Percentiles rank a stretch among this genome's conserved stretches.
phyloP scores from a whole-genome alignment of 2,113 vertebrate species.

The Ardeotis arabs region DNA sequence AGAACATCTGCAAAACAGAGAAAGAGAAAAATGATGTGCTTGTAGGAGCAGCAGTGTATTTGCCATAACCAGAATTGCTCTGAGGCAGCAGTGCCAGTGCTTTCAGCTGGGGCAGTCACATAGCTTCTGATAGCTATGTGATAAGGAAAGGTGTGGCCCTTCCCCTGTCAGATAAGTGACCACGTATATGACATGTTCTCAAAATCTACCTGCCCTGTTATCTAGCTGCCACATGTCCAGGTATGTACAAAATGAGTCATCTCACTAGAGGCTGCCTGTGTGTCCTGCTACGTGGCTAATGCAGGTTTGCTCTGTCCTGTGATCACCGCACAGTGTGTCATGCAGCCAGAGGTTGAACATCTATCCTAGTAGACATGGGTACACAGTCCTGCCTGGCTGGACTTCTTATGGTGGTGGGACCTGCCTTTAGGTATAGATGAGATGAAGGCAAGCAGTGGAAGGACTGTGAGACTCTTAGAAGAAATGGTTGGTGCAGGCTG shows the following conservation, averaged over 20 bases:
- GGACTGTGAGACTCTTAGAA: background rate
- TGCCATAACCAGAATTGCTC: background rate
- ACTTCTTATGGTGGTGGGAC: background rate
- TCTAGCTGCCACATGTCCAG: background rate
- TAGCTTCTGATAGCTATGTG: background rate
- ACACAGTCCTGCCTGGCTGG: background rate
- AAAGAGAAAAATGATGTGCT: background rate
- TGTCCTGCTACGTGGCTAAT: background rate
- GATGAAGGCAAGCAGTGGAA: background rate
- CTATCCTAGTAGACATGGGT: background rate
- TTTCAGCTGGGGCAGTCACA: background rate
- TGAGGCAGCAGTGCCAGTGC: background rate
- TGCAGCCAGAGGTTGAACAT: background rate
- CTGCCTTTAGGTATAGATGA: background rate
- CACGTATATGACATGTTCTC: background rate
- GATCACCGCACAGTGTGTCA: background rate
- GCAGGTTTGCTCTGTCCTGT: background rate
- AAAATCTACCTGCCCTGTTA: background rate
- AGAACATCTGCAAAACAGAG: background rate
- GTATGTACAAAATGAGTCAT: background rate
- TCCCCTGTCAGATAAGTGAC: background rate
- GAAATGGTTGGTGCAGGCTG: background rate
- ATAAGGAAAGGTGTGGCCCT: background rate
- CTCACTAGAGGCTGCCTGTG: rapidly evolving
- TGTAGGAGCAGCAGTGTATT: background rate